phyloP scores from a whole-genome alignment of 1,140 invertebrate genomes.

The Drosophila insularis region DNA sequence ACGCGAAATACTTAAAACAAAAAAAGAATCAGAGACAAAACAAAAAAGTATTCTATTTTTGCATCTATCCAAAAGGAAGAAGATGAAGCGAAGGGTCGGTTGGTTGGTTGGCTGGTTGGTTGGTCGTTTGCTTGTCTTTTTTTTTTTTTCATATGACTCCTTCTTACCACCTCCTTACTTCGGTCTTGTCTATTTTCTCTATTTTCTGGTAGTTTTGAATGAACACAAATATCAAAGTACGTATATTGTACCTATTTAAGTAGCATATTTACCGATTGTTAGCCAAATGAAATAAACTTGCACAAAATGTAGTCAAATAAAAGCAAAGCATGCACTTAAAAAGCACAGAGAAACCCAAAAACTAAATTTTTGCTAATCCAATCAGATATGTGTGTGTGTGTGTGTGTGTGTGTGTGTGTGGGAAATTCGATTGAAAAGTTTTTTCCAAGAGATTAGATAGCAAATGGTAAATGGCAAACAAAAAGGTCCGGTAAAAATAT shows the following conservation, averaged over 20 bases:
- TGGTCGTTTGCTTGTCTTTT: not conserved
- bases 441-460: conserved; percentile 4
- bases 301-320: conserved; percentile 35
- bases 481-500: not conserved
- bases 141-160: not conserved
- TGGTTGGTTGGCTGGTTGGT: conserved; percentile 12
- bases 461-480: not conserved
- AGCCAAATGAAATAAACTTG: conserved; percentile 29
- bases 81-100: conserved; percentile 35
- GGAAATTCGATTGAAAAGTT: conserved; percentile 4
- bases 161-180: not conserved
- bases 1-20: conserved; percentile 75
- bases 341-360: not conserved
- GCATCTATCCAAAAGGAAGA: conserved; percentile 61
- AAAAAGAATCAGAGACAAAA: conserved; percentile 64
- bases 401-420: not conserved
- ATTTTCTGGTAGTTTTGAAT: not conserved
- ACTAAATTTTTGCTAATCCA: conserved; percentile 6
- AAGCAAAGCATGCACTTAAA: conserved; percentile 10
- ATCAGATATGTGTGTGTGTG: not conserved
- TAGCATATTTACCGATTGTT: conserved; percentile 48
- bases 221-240: conserved; percentile 17
- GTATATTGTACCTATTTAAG: conserved; percentile 41
- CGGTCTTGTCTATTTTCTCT: not conserved
- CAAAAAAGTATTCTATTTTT: conserved; percentile 71